A percentile compares a stretch with the other conserved stretches of the same genome.
phyloP scores from a whole-genome alignment of 1,140 invertebrate genomes.

The Homalodisca vitripennis region DNA sequence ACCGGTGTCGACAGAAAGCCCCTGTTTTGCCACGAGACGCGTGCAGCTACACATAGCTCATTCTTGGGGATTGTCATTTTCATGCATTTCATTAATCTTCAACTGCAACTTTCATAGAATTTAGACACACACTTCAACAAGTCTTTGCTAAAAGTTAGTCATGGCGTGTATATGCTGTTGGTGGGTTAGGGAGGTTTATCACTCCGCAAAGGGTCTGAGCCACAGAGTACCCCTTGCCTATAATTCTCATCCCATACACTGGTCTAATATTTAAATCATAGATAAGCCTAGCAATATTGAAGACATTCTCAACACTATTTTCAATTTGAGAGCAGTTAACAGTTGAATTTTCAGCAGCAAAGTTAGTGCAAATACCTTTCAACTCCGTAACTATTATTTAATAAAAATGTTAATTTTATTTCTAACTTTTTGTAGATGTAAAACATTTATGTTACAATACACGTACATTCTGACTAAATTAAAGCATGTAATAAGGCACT shows the following conservation, averaged over 20 bases:
- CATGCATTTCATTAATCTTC: slow-evolving; percentile 27
- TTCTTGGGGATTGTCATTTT: slow-evolving; percentile 18
- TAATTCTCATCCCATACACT: slow-evolving; percentile 22
- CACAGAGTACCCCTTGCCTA: slow-evolving; percentile 22
- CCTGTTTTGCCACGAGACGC: slow-evolving; percentile 32
- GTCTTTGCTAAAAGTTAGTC: slow-evolving; percentile 1
- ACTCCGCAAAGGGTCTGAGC: slow-evolving; percentile 27
- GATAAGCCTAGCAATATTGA: no score
- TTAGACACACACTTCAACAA: slow-evolving; percentile 1
- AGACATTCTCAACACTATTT: neutral
- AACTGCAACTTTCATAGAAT: slow-evolving; percentile 30
- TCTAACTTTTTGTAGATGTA: no score
- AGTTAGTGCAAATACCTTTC: neutral
- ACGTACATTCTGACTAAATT: no score
- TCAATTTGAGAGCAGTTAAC: neutral
- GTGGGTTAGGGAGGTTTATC: slow-evolving; percentile 31
- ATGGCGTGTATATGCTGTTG: slow-evolving; percentile 11
- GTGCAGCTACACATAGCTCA: slow-evolving; percentile 19
- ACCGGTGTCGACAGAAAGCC: slow-evolving; percentile 30
- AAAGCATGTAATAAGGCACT: no score
- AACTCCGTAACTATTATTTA: neutral
- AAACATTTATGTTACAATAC: no score
- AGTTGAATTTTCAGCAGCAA: neutral
- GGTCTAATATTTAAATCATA: slow-evolving; percentile 25
- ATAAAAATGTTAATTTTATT: no score